Percentiles rank a stretch among this genome's conserved stretches.
These are phyloP conservation scores for Leptinotarsa lineolata DNA, from an alignment of 1,140 invertebrate genomes.

Conservation along the genomic window DNA sequence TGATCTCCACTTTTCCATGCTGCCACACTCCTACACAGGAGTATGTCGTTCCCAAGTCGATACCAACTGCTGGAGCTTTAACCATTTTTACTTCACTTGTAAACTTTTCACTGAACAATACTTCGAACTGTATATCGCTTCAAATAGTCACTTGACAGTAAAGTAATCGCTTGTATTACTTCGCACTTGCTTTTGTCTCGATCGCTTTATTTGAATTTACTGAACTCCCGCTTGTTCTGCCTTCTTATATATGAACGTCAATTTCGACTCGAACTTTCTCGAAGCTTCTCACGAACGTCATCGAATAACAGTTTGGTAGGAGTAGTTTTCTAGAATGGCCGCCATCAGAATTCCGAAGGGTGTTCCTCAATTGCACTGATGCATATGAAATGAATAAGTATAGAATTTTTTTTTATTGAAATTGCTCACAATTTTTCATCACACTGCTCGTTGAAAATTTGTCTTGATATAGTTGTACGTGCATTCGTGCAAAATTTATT, in stretches of 20 bases:
- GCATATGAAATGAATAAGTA: neutral
- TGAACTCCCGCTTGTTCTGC: neutral
- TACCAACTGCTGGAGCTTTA: constrained; percentile 66
- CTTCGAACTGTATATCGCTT: no score
- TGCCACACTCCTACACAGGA: constrained; percentile 83
- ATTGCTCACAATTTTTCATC: no score
- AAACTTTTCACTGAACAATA: no score
- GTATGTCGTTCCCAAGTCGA: constrained; percentile 80
- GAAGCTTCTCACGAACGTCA: neutral
- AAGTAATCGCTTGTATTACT: neutral
- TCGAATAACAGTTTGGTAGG: neutral
- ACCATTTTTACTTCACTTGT: constrained; percentile 37
- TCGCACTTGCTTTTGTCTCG: neutral
- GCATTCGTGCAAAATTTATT: no score
- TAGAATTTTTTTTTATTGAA: no score
- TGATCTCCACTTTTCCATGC: constrained; percentile 89
- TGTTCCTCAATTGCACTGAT: neutral
- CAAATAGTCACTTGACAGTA: neutral
- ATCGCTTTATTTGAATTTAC: constrained; percentile 14
- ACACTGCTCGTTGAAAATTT: no score
- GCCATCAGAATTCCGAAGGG: neutral
- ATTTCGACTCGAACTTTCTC: constrained; percentile 19
- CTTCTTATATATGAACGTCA: constrained; percentile 19
- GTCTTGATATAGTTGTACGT: no score
- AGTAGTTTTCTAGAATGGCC: neutral